These are phyloP conservation scores for Tyrannus savana DNA, from an alignment of 2,113 vertebrate species.

Conservation along the genomic window DNA sequence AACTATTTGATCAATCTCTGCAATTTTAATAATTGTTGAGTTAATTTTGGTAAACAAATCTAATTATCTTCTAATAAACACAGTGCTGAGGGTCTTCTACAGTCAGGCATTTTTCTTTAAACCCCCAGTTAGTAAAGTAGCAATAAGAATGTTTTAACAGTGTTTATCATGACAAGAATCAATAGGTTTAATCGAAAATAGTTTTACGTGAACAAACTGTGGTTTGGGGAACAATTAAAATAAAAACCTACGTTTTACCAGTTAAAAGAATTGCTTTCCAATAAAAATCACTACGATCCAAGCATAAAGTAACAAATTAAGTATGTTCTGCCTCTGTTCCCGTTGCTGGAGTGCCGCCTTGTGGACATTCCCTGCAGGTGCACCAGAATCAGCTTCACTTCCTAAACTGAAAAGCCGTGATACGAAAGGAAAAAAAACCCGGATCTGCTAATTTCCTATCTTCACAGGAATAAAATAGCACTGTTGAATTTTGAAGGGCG, in stretches of 20 bases:
- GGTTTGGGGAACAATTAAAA: neutral
- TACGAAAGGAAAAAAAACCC: neutral
- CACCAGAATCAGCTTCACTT: accelerated
- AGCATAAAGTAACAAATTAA: accelerated
- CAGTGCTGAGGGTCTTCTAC: neutral
- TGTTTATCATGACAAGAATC: neutral
- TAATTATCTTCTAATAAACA: neutral
- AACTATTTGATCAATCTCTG: neutral
- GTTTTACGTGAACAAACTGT: neutral
- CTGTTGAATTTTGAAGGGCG: neutral
- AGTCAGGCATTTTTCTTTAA: neutral
- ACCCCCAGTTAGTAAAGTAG: neutral
- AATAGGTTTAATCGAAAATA: neutral
- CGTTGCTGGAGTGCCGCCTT: neutral
- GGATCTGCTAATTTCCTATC: neutral
- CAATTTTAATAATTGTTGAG: neutral
- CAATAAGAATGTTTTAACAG: neutral
- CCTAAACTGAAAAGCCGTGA: accelerated
- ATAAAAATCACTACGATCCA: accelerated
- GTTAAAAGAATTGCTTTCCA: accelerated
- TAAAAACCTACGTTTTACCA: accelerated
- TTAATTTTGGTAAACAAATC: neutral
- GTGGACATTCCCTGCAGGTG: neutral
- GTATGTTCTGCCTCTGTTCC: accelerated
- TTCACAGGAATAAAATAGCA: accelerated